Base-by-base conservation (phyloP, 2,888 invertebrate species). In the Poecilobothrus nobilitatus region DNA sequence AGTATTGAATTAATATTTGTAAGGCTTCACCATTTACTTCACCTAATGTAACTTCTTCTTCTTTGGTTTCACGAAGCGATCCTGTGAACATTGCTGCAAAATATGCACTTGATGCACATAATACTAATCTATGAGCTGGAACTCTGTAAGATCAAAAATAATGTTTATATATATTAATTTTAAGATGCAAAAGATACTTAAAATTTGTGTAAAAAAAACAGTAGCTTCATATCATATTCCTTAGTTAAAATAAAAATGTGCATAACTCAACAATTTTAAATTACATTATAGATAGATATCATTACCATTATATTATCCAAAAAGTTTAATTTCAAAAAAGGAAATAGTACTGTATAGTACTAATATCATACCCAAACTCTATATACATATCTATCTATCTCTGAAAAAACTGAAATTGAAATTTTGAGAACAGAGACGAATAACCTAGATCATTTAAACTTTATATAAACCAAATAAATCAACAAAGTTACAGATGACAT, bases 41-140 rank as follows among this genome's bases (percentile, higher is more conserved):
- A 73, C 91, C 90, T 74, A 97, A 84, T 70, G 90, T 91, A 61
- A 97, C 89, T 84, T 95, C 94, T 72, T 88, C 86, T 80, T 93
- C 89, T 71, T 87, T 88, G 8, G 94, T 88, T 83, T 97, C 96
- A 73, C 90, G 85, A 72, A 97, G 83, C 69, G 91, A 90, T 69
- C 91, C 92, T 34, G 94, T 95, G 79, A 97, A 97, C 96, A 97
- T 97, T 64, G 94, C 95, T 65, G 92, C 90, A 84, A 97, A 97
- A 81, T 97, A 97, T 81, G 95, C 94, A 75, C 95, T 95, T 70
- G 93, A 92, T 64, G 95, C 94, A 75, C 94, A 91, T 73, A 97
- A 85, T 68, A 97, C 92, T 73, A 97, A 84, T 77, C 94, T 90
- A 83, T 94, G 94, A 37, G 93, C 93, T 72, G 90, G 87, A 75